Evolutionary conservation across 2,888 invertebrate species (phyloP), one percentile per base, ranked within the genome.

Genomic region (Hypolimnas misippus): DNA sequence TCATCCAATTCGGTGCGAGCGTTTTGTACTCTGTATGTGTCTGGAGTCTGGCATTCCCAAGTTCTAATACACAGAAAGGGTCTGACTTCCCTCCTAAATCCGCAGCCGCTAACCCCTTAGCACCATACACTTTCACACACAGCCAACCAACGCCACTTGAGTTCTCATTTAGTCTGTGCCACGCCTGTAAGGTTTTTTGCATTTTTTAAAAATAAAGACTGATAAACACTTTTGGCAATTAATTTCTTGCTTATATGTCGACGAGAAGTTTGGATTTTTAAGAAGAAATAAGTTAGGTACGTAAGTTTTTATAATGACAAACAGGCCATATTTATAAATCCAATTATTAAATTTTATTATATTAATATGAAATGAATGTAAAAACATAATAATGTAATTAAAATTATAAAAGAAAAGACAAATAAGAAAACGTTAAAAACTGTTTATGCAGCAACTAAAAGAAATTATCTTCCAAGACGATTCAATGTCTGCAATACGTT

Each of bases 1-100:
- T 99, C 92, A 98, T 98, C 99, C 99, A 99, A 70, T 96, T 97
- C 0, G 99, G 99, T 57, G 96, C 94, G 19, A 99, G 89, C 0
- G 99, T 99, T 86, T 99, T 99, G 86, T 99, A 99, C 86, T 99
- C 99, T 0, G 99, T 99, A 84, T 99, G 98, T 0, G 99, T 99
- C 86, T 99, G 99, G 35, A 99, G 92, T 55, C 99, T 94, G 0
- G 98, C 95, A 82, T 99, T 99, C 12, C 98, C 97, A 68, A 99
- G 92, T 82, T 99, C 99, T 17, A 99, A 85, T 0, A 99, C 99
- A 86, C 98, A 99, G 88, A 99, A 99, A 0, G 99, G 99, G 88
- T 99, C 99, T 51, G 98, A 98, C 84, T 99, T 99, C 1, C 99
- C 99, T 0, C 98, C 98, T 42, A 99, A 93, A 83, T 99, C 99